Percentiles rank a stretch among this genome's conserved stretches.
Evolutionary conservation across 2,888 invertebrate genomes (phyloP).

Genomic region (Hydriomena furcata): DNA sequence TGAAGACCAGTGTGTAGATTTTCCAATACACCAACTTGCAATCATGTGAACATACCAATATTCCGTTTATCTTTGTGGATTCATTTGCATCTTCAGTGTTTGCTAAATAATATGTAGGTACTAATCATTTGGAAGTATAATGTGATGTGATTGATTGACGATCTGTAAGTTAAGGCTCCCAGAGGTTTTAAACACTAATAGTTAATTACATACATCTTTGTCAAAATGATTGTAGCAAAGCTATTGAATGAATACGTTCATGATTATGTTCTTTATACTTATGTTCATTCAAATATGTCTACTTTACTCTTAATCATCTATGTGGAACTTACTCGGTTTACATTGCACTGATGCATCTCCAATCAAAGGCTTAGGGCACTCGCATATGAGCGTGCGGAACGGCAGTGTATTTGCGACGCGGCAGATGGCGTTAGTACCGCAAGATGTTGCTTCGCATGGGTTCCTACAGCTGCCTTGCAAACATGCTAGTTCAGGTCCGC

Average conservation of each 20-base stretch:
- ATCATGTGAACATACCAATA: constrained; percentile 20
- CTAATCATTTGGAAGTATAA: constrained; percentile 5
- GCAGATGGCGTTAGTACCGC: constrained; percentile 91
- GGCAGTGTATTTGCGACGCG: constrained; percentile 93
- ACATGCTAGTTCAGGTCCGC: constrained; percentile 93
- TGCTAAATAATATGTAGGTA: constrained; percentile 15
- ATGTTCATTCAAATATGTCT: too few relatives aligned
- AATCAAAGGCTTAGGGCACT: constrained; percentile 91
- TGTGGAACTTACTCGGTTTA: constrained; percentile 86
- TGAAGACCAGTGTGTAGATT: constrained; percentile 13
- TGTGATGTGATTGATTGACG: not conserved
- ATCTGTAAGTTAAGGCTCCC: not conserved
- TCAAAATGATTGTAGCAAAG: not conserved
- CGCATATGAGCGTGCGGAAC: constrained; percentile 93
- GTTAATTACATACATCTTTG: too few relatives aligned
- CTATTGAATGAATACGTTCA: not conserved
- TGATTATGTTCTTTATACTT: too few relatives aligned
- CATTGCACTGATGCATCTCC: constrained; percentile 95
- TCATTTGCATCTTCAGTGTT: constrained; percentile 17
- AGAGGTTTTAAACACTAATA: not conserved
- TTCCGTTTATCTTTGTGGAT: constrained; percentile 14
- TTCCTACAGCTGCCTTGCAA: constrained; percentile 91
- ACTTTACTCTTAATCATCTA: too few relatives aligned
- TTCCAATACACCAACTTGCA: constrained; percentile 9
- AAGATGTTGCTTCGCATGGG: constrained; percentile 91